Percentiles rank a stretch among this genome's conserved stretches.
phyloP scores from a whole-genome alignment of 2,113 vertebrate genomes.

The Gopherus evgoodei region DNA sequence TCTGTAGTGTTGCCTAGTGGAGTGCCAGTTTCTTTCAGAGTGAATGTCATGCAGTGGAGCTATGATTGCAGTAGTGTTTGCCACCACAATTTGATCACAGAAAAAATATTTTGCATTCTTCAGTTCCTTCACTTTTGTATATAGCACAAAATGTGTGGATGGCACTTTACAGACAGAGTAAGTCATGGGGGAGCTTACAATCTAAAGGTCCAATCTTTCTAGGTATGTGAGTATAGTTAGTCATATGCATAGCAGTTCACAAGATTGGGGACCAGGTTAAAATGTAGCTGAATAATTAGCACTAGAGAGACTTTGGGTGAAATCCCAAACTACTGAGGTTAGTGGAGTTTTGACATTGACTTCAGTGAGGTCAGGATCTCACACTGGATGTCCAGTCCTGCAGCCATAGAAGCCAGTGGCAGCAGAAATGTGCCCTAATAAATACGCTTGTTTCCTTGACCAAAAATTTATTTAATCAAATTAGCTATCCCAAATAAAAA shows the following conservation, averaged over 20 bases:
- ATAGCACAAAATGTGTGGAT: not conserved
- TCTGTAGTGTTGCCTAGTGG: constrained; percentile 21
- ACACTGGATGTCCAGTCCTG: not conserved
- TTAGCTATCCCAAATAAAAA: not conserved
- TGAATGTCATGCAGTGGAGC: not conserved
- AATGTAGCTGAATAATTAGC: not conserved
- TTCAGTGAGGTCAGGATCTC: not conserved
- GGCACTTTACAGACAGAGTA: not conserved
- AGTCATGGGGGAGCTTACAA: rapidly evolving
- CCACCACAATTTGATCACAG: not conserved
- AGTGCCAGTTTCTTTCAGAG: constrained; percentile 11
- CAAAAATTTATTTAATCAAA: not conserved
- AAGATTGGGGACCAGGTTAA: not conserved
- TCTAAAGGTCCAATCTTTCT: not conserved
- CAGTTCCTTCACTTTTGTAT: not conserved
- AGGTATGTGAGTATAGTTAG: not conserved
- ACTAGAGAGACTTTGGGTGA: not conserved
- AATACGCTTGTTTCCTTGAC: not conserved
- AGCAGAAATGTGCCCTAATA: not conserved
- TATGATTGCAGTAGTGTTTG: not conserved
- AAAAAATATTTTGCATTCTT: not conserved
- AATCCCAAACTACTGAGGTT: not conserved
- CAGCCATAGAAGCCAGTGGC: not conserved
- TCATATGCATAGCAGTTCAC: not conserved
- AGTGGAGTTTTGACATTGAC: not conserved